Conservation (phyloP, 1,140 invertebrate genomes). For the Drosophila pseudoananassae region DNA sequence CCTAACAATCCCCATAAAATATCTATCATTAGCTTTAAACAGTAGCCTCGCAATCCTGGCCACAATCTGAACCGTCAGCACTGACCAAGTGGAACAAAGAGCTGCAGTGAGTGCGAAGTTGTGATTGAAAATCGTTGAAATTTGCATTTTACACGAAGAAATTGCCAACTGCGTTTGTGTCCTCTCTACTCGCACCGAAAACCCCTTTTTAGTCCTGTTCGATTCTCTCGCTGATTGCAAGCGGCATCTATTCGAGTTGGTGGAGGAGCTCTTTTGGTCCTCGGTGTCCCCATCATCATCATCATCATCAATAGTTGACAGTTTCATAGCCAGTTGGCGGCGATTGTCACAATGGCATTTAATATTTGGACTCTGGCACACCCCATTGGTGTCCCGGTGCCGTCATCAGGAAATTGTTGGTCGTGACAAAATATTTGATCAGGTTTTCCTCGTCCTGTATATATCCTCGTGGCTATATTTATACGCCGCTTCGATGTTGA, state of each 20-base stretch:
- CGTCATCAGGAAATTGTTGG: conserved; percentile 56
- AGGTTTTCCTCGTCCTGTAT: conserved; percentile 16
- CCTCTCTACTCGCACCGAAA: conserved; percentile 12
- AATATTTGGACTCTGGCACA: conserved; percentile 71
- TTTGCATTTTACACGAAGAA: conserved; percentile 79
- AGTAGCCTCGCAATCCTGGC: not conserved
- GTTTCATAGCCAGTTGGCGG: conserved; percentile 77
- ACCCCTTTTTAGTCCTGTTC: conserved; percentile 2
- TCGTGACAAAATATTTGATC: conserved; percentile 64
- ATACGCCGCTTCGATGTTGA: conserved; percentile 5
- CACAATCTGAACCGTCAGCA: conserved; percentile 20
- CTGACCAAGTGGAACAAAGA: conserved; percentile 3
- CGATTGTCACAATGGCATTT: conserved; percentile 78
- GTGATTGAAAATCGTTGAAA: conserved; percentile 83
- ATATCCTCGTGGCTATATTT: conserved; percentile 4
- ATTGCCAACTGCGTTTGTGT: conserved; percentile 65
- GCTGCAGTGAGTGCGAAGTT: conserved; percentile 28
- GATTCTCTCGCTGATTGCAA: conserved; percentile 65
- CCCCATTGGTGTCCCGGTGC: conserved; percentile 7
- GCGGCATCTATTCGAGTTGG: conserved; percentile 26
- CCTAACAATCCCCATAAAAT: no score
- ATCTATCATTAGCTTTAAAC: no score
- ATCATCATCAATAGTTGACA: conserved; percentile 67
- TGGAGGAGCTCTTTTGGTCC: conserved; percentile 12
- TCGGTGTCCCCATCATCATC: conserved; percentile 44